Conservation (phyloP, 1,140 invertebrate genomes). For the Drosophila kikkawai region DNA sequence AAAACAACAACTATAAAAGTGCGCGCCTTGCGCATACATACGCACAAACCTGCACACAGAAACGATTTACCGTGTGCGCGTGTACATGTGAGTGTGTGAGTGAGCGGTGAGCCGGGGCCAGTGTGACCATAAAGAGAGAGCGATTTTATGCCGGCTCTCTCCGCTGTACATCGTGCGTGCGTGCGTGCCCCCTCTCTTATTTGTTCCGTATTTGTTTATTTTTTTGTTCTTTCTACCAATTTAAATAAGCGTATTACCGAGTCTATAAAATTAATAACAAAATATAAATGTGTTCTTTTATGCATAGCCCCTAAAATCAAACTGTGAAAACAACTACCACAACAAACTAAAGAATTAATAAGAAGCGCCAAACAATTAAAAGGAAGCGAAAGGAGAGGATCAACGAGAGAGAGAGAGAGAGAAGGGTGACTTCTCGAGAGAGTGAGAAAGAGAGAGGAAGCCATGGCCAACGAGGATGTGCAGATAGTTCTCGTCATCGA, state of each 20-base stretch:
- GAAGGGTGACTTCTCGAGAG: background rate
- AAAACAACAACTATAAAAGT: conserved; percentile 34
- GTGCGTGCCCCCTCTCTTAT: conserved; percentile 2
- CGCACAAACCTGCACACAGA: conserved; percentile 21
- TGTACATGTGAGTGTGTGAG: conserved; percentile 9
- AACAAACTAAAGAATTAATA: background rate
- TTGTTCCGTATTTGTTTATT: conserved; percentile 4
- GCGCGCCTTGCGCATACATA: conserved; percentile 19
- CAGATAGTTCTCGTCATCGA: conserved; percentile 75
- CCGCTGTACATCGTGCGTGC: conserved; percentile 11
- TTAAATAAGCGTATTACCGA: background rate
- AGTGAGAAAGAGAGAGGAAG: conserved; percentile 10
- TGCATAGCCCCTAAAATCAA: conserved; percentile 7
- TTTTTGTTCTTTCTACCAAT: background rate
- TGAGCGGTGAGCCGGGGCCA: conserved; percentile 36
- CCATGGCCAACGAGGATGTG: conserved; percentile 65
- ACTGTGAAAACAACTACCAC: conserved; percentile 5
- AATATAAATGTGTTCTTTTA: conserved; percentile 14
- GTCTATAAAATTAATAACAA: background rate
- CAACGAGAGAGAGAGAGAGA: conserved; percentile 3
- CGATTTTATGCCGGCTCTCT: conserved; percentile 20
- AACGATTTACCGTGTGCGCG: conserved; percentile 43
- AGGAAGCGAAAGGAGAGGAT: background rate
- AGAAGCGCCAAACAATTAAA: background rate
- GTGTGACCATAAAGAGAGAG: conserved; percentile 56